These are phyloP conservation scores for Sebastes iracundus DNA, from an alignment of 2,797 vertebrate species.

Conservation along the genomic window DNA sequence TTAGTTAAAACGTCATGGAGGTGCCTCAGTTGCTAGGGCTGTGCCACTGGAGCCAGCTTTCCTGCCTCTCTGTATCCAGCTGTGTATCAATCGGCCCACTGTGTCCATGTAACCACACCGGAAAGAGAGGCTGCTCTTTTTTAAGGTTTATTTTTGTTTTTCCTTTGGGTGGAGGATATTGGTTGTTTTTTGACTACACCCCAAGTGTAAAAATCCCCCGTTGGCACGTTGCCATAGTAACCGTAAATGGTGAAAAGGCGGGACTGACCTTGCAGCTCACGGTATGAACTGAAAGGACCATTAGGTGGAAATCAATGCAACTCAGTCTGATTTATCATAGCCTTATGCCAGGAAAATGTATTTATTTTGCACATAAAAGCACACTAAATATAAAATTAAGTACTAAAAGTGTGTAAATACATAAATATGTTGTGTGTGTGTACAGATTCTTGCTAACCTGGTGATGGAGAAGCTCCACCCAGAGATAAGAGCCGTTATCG, in stretches of 20 bases:
- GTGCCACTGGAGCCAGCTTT: slow-evolving; percentile 28
- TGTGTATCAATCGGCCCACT: slow-evolving; percentile 26
- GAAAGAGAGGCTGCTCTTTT: slow-evolving; percentile 32
- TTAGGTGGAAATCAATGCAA: not conserved
- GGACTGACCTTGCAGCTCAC: not conserved
- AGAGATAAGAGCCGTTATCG: slow-evolving; percentile 85
- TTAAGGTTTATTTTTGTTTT: slow-evolving; percentile 52
- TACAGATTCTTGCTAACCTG: slow-evolving; percentile 92
- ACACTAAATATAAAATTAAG: not conserved
- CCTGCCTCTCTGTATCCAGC: slow-evolving; percentile 33
- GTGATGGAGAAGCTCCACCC: slow-evolving; percentile 95
- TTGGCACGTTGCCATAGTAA: slow-evolving; percentile 8
- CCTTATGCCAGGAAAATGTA: too few relatives aligned
- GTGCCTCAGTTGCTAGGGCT: not conserved
- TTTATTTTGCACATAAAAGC: not conserved
- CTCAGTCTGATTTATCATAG: not conserved
- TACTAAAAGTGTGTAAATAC: not conserved
- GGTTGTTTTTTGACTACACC: slow-evolving; percentile 42
- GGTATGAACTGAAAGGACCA: not conserved
- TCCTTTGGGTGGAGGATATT: slow-evolving; percentile 35
- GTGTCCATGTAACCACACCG: slow-evolving; percentile 30
- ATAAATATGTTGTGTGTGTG: slow-evolving; percentile 10
- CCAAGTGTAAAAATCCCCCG: slow-evolving; percentile 14
- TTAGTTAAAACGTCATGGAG: slow-evolving; percentile 16
- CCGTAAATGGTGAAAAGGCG: not conserved